Evolutionary conservation across 2,888 invertebrate species (phyloP).

Genomic region (Sminthurinus aureus): DNA sequence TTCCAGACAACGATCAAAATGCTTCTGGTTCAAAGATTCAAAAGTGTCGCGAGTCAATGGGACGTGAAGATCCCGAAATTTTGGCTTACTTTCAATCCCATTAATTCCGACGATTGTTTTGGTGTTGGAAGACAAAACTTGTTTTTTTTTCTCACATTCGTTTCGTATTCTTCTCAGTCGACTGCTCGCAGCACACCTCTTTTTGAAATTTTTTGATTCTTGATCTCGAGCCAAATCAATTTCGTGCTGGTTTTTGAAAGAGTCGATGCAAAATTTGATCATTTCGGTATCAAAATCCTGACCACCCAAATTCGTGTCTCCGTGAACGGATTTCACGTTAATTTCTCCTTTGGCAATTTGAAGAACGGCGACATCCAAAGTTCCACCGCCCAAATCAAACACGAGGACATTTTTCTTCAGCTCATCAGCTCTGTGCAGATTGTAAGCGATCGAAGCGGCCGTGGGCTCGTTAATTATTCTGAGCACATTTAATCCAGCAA

Average conservation of each 20-base stretch:
- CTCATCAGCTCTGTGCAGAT: constrained; percentile 8
- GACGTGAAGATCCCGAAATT: constrained; percentile 32
- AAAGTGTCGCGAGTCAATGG: constrained; percentile 36
- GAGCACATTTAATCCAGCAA: no score
- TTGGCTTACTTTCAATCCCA: constrained; percentile 13
- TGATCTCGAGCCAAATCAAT: constrained; percentile 24
- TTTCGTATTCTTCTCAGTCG: constrained; percentile 33
- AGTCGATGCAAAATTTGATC: constrained; percentile 15
- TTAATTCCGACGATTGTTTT: not conserved
- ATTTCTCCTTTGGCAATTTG: constrained; percentile 29
- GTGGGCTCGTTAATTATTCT: no score
- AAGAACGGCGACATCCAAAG: constrained; percentile 53
- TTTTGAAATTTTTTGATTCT: not conserved
- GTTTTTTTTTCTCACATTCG: constrained; percentile 45
- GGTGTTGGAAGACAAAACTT: constrained; percentile 25
- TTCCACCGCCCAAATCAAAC: constrained; percentile 51
- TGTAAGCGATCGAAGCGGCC: constrained; percentile 11
- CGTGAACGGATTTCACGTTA: constrained; percentile 9
- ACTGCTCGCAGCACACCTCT: not conserved
- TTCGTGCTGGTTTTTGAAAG: not conserved
- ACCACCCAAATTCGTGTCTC: constrained; percentile 26
- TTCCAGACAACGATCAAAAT: no score
- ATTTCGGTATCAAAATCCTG: constrained; percentile 17
- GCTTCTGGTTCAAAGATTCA: constrained; percentile 39
- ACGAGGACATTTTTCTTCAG: no score